phyloP scores from a whole-genome alignment of 2,888 invertebrate species.

The Gymnoscelis rufifasciata region DNA sequence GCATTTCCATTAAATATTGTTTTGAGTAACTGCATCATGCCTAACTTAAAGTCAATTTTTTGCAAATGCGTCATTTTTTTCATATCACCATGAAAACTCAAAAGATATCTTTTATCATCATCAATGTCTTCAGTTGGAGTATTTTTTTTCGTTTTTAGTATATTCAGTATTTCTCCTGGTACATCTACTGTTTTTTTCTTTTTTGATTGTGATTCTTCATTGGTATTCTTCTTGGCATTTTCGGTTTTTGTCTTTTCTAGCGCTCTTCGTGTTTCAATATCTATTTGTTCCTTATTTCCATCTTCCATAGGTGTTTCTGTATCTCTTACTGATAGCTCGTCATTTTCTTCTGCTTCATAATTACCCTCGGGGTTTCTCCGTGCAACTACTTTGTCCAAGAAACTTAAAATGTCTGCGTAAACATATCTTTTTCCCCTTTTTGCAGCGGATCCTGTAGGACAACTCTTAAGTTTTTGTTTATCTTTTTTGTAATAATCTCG shows the following conservation, averaged over 20 bases:
- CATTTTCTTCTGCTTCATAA: constrained; percentile 1
- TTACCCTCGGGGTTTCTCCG: constrained; percentile 2
- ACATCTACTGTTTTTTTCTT: constrained; percentile 4
- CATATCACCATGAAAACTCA: not conserved
- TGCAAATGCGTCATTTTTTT: not conserved
- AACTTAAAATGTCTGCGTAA: constrained; percentile 4
- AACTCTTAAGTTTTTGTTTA: constrained; percentile 3
- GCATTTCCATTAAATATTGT: constrained; percentile 1
- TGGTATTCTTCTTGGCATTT: constrained; percentile 3
- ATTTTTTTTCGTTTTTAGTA: constrained; percentile 3
- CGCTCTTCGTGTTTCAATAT: constrained; percentile 1
- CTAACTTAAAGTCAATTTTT: not conserved
- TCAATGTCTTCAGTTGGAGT: not conserved
- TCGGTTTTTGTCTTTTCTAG: constrained; percentile 4
- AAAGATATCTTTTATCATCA: not conserved
- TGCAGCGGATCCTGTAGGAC: constrained; percentile 5
- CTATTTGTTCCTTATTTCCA: not conserved
- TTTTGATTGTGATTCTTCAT: constrained; percentile 5
- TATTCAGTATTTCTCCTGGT: constrained; percentile 3
- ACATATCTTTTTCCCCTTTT: constrained; percentile 3
- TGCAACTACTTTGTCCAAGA: constrained; percentile 2
- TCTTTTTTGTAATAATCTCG: not conserved
- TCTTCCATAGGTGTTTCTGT: constrained; percentile 3
- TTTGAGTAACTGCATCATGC: constrained; percentile 3
- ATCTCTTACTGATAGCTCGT: constrained; percentile 1